phyloP scores from a whole-genome alignment of 2,113 vertebrate genomes.

The human region DNA sequence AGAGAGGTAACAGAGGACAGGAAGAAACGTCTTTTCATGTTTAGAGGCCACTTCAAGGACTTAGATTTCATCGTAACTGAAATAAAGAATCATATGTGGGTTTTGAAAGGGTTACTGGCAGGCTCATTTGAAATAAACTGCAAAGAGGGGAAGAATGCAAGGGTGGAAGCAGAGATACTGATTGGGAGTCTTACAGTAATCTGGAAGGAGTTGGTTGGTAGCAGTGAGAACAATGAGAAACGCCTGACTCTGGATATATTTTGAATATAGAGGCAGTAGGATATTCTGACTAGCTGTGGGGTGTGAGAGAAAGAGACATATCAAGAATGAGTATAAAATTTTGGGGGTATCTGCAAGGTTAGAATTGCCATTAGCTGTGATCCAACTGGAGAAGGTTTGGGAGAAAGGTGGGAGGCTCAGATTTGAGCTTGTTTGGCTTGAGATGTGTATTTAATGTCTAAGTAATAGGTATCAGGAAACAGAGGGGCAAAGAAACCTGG shows the following conservation, averaged over 20 bases:
- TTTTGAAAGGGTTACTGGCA: background rate
- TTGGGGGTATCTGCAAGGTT: background rate
- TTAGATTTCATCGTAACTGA: background rate
- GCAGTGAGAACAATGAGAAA: background rate
- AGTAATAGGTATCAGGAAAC: background rate
- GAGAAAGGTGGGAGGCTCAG: background rate
- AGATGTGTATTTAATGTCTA: background rate
- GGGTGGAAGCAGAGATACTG: background rate
- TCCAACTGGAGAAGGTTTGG: background rate
- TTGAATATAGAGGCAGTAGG: background rate
- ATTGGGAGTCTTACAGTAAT: background rate
- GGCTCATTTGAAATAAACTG: background rate
- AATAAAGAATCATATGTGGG: background rate
- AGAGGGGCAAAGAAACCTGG: background rate
- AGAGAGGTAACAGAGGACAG: background rate
- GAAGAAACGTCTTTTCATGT: background rate
- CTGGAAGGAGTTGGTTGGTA: background rate
- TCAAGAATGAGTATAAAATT: background rate
- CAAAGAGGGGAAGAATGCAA: background rate
- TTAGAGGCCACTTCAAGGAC: background rate
- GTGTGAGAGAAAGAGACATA: background rate
- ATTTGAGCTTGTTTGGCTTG: background rate
- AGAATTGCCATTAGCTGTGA: background rate
- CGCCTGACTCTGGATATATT: background rate
- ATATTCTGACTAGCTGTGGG: background rate